phyloP scores from a whole-genome alignment of 2,113 vertebrate genomes.

The Proterorhinus semilunaris region DNA sequence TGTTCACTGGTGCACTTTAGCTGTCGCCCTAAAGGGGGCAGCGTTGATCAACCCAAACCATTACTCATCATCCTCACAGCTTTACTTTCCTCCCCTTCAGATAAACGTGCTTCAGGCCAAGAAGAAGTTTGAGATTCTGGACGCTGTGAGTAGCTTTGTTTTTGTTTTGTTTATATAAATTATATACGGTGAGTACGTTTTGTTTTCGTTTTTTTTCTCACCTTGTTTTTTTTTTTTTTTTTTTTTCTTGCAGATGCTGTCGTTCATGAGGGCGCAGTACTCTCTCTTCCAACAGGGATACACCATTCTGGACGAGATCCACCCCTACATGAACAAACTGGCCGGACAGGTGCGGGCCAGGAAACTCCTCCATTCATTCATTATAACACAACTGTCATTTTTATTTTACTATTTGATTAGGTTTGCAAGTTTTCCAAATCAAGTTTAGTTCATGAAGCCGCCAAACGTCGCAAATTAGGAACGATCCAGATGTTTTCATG shows the following conservation, averaged over 20 bases:
- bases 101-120: conserved; percentile 83
- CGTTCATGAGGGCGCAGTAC: conserved; percentile 96
- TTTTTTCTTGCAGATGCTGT: conserved; percentile 84
- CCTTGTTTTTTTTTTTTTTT: background rate
- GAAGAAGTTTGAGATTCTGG: conserved; percentile 84
- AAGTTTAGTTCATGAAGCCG: too few relatives aligned
- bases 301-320: conserved; percentile 89
- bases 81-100: conserved; percentile 31
- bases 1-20: background rate
- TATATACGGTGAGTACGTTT: too few relatives aligned
- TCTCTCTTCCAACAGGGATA: conserved; percentile 97
- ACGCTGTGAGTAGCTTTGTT: conserved; percentile 69
- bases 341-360: conserved; percentile 82
- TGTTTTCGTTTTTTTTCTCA: background rate
- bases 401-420: too few relatives aligned
- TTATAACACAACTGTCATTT: background rate
- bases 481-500: too few relatives aligned
- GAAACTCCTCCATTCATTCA: background rate
- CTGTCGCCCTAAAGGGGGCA: conserved; percentile 39
- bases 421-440: too few relatives aligned
- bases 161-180: background rate
- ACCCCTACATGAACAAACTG: conserved; percentile 94
- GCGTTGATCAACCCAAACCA: conserved; percentile 15
- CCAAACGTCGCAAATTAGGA: too few relatives aligned
- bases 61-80: background rate